Base-by-base conservation (phyloP, 2,113 vertebrate species). In the Balaenoptera acutorostrata region DNA sequence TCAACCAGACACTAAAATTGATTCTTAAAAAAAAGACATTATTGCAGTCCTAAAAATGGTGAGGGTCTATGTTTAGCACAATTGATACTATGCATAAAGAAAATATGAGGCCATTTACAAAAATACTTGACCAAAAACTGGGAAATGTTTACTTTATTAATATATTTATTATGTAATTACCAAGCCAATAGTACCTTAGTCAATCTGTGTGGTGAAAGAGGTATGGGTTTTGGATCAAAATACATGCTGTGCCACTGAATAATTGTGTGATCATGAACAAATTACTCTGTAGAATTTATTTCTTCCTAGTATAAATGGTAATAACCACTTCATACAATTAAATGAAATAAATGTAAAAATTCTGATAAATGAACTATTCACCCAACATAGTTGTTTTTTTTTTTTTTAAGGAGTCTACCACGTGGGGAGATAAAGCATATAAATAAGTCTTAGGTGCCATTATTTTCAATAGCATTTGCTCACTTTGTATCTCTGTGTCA, bases 101-200 rank as follows among this genome's bases (percentile, higher is more conserved):
- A 93, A 82, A 96, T 27, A 52, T 4, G 15, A 21, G 4, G 1
- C 66, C 57, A 44, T 95, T 97, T 88, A 61, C 72, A 91, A 89
- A 49, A 66, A 3, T 91, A 0, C 21, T 97, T 52, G 33, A 63
- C 31, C 27, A 57, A 93, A 96, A 66, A 91, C 29, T 84, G 39
- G 33, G n/a, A 95, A 90, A 20, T 33, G 0, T 83, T 97, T n/a
- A 86, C 55, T 94, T 94, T 95, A 86, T 46, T 90, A 95, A 95
- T 85, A 94, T 80, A n/a, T n/a, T 72, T 61, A 36, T 74, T 84
- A 44, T 55, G n/a, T 57, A 82, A 55, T 63, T 91, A 61, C 55
- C 39, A 89, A 86, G 41, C 5, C 61, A 80, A 36, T 3, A 69
- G 8, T 57, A 57, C 2, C 13, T 78, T 71, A 83, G 13, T 49